These are phyloP conservation scores for Gorsachius magnificus DNA, from an alignment of 2,797 vertebrate species.

Conservation along the genomic window DNA sequence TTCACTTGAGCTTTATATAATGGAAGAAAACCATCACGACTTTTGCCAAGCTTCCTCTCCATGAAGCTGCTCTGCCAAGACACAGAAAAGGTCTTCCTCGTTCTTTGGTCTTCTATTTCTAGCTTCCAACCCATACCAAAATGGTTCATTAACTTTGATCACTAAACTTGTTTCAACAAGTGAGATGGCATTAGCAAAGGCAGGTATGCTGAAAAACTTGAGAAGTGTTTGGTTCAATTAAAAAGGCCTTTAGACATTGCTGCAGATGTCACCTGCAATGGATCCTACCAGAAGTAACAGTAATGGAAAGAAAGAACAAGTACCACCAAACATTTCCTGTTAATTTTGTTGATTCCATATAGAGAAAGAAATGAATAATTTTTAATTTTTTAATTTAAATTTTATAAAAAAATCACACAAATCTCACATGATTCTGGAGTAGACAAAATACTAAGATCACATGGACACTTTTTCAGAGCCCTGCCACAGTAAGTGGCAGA, in stretches of 20 bases:
- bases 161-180: conserved; percentile 50
- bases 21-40: not conserved
- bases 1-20: not conserved
- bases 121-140: not conserved
- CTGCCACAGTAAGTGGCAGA: not conserved
- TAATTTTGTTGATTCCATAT: not conserved
- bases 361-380: not conserved
- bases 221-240: not conserved
- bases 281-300: not conserved
- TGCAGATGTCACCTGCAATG: not conserved
- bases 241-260: not conserved
- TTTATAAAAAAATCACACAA: not conserved
- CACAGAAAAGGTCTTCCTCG: not conserved
- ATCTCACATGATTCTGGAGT: not conserved
- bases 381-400: not conserved
- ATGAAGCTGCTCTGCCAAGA: not conserved
- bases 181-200: not conserved
- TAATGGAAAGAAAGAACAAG: not conserved
- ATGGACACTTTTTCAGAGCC: not conserved
- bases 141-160: conserved; percentile 45
- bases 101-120: not conserved
- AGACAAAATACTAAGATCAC: not conserved
- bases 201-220: not conserved
- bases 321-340: not conserved
- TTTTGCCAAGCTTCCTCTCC: not conserved